Percentiles rank a stretch among this genome's conserved stretches.
These are phyloP conservation scores for Sebastes trivittatus DNA, from an alignment of 2,797 vertebrate species.

Conservation along the genomic window DNA sequence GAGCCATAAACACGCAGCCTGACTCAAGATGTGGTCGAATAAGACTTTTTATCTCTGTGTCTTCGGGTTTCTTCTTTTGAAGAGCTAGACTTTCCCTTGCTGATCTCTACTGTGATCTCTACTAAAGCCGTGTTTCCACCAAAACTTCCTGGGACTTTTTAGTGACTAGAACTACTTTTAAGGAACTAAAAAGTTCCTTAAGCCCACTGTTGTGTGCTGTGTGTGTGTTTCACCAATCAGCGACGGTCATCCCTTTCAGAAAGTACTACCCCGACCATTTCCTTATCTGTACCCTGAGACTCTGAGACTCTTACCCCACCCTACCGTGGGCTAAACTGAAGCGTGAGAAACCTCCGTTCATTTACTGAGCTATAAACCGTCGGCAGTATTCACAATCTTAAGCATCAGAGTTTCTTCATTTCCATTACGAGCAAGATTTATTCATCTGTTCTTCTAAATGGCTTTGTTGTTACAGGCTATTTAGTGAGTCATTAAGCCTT, in stretches of 20 bases:
- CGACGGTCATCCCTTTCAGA: no score
- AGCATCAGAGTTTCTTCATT: constrained; percentile 25
- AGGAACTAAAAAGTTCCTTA: no score
- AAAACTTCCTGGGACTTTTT: no score
- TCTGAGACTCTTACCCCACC: neutral
- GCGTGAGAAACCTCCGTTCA: constrained; percentile 13
- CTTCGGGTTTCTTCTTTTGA: constrained; percentile 8
- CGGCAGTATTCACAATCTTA: neutral
- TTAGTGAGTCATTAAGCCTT: constrained; percentile 65
- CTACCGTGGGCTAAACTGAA: neutral
- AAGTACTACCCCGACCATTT: no score
- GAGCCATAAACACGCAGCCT: constrained; percentile 35
- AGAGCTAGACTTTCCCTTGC: neutral
- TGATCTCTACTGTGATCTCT: neutral
- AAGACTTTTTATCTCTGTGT: constrained; percentile 20
- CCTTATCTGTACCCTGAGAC: constrained; percentile 1
- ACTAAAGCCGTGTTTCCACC: neutral
- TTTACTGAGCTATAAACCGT: constrained; percentile 3
- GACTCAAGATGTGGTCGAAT: constrained; percentile 22
- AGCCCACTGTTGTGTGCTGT: no score
- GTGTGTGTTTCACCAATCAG: no score
- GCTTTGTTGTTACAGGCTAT: constrained; percentile 48
- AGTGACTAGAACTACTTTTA: accelerated
- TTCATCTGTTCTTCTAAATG: constrained; percentile 56
- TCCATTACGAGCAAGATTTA: constrained; percentile 55